Conservation (phyloP, 1,140 invertebrate species). For the Macrobrachium rosenbergii region DNA sequence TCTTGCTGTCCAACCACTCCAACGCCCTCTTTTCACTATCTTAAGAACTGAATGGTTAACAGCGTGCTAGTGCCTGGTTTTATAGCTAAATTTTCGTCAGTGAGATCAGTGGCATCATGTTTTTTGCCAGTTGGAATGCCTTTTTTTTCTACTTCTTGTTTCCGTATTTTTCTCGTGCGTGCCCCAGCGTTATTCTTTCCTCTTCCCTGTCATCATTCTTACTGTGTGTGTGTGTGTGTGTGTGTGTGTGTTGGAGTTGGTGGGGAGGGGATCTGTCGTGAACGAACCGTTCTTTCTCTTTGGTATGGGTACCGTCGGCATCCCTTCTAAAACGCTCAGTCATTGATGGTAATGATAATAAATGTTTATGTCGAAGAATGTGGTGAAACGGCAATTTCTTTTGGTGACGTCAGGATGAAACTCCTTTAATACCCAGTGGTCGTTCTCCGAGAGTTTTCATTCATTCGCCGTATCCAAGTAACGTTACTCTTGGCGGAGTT, state of each 20-base stretch:
- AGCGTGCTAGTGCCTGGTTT: too few relatives aligned
- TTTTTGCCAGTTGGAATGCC: too few relatives aligned
- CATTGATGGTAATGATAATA: conserved; percentile 7
- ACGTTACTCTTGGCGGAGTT: too few relatives aligned
- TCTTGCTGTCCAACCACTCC: too few relatives aligned
- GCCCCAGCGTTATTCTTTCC: background rate
- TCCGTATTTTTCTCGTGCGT: background rate
- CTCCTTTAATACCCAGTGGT: too few relatives aligned
- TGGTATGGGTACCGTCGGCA: background rate
- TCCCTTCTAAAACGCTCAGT: background rate
- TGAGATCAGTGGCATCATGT: too few relatives aligned
- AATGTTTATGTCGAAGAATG: background rate
- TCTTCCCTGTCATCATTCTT: background rate
- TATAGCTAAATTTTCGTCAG: too few relatives aligned
- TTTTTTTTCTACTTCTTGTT: background rate
- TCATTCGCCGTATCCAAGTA: too few relatives aligned
- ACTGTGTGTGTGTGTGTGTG: background rate
- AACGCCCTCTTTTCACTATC: too few relatives aligned
- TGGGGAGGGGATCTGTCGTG: background rate
- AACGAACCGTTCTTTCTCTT: background rate
- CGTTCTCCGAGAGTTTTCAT: too few relatives aligned
- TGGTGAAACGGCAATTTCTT: background rate
- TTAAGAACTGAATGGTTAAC: too few relatives aligned
- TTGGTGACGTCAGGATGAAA: background rate
- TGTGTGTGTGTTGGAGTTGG: too few relatives aligned